phyloP scores from a whole-genome alignment of 2,888 invertebrate species.

The Apamea monoglypha region DNA sequence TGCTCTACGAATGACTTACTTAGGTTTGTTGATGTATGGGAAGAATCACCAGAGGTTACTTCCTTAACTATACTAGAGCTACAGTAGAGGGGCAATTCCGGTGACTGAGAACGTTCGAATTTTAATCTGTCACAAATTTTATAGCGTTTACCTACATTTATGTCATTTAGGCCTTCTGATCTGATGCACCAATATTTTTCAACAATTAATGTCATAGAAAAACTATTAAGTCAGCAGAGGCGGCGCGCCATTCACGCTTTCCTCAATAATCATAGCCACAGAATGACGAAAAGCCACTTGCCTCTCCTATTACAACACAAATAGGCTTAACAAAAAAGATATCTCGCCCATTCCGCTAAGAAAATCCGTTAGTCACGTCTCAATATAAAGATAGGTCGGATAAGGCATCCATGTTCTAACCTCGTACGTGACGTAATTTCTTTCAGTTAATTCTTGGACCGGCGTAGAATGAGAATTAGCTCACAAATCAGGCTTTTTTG shows the following conservation, averaged over 20 bases:
- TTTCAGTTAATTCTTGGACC: conserved; percentile 50
- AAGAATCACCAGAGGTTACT: not conserved
- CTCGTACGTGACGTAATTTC: conserved; percentile 52
- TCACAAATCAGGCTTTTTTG: conserved; percentile 22
- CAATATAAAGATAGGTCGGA: conserved; percentile 50
- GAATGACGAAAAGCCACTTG: not conserved
- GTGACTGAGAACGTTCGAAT: too few species aligned
- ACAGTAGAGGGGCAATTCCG: too few species aligned
- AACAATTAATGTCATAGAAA: not conserved
- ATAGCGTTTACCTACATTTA: not conserved
- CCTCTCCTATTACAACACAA: conserved; percentile 18
- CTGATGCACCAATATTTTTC: not conserved
- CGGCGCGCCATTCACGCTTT: not conserved
- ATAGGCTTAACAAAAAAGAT: conserved; percentile 28
- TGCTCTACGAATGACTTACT: not conserved
- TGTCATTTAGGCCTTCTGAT: not conserved
- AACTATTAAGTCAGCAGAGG: not conserved
- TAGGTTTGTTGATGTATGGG: not conserved
- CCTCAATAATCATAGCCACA: not conserved
- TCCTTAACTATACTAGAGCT: not conserved
- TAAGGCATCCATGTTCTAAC: conserved; percentile 32
- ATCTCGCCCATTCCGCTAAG: conserved; percentile 13
- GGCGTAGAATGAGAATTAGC: conserved; percentile 47
- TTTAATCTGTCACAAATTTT: not conserved
- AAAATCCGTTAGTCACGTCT: conserved; percentile 45